Base-by-base conservation (phyloP, 2,113 vertebrate genomes). In the Rattus norvegicus region DNA sequence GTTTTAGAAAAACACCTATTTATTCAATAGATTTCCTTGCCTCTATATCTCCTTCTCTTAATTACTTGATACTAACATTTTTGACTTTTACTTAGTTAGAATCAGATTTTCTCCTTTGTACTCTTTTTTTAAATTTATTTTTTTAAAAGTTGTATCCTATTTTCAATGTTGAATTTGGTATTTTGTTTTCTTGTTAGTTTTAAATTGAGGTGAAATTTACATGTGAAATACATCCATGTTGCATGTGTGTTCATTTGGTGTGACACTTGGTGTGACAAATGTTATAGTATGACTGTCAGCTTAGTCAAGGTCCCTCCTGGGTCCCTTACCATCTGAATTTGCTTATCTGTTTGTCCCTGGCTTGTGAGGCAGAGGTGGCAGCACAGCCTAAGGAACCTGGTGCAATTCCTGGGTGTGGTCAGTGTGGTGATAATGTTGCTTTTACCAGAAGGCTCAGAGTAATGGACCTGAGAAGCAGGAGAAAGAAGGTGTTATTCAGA, bases 401-500 rank as follows among this genome's bases (percentile, higher is more conserved):
- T 11, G 59, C 1, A 63, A 16, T 24, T 56, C n/a, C 72, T 28
- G 54, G 52, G 30, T 0, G 4, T 30, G 1, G 43, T 56, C 22
- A 2, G 2, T 39, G 0, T 43, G 10, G 61, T 97, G 75, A 97
- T 1, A 9, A 4, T 80, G 30, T 81, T 84, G 0, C 28, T 97
- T 95, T 94, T 36, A 97, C 96, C 98, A 99, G 99, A 99, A 99
- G 98, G 98, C 98, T 96, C 99, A 99, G 94, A 99, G 99, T 97
- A 99, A 99, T 52, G 99, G 99, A 30, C 99, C 99, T 0, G 99
- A 99, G 83, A 99, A 99, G 90, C 99, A 99, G 98, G 99, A 99
- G 96, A 99, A 99, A 88, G 99, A 99, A 49, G 99, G 99, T 0
- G 99, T 99, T 85, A 99, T 99, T 92, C 99, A 99, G 98, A 99